Base-by-base conservation (phyloP, 2,797 vertebrate species). In the Cheirogaleus major region DNA sequence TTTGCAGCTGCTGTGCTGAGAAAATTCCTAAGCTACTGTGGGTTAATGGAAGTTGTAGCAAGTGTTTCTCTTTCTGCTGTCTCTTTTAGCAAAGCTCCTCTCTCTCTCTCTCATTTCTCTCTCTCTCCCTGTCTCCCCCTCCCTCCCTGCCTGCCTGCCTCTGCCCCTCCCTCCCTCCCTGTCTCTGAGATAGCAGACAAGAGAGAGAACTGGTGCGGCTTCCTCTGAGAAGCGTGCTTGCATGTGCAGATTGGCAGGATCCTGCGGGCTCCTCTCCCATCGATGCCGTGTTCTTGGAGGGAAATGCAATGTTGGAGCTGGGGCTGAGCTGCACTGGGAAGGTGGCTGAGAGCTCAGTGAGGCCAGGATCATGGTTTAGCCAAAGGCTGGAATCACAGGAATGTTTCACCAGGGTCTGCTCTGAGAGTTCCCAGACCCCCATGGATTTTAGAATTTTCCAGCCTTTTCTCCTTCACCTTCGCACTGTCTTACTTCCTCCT, bases 1-100 rank as follows among this genome's bases (percentile, higher is more conserved):
- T 88, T 32, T 43, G 91, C 72, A 65, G 96, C 78, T 91, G n/a
- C 82, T 63, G 48, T 23, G 96, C 95, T 97, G 61, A 94, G 88
- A 93, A 80, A 97, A 98, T 97, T 98, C 76, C 92, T 87, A 78
- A 97, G 55, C 96, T 98, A 69, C 57, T 78, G 18, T 52, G 96
- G 55, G 83, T 93, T 97, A 98, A 97, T 91, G 50, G 91, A 72
- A 95, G 80, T 96, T 95, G 73, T 84, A 93, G 93, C 75, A 97
- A 97, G 81, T 93, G 65, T 96, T 98, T 97, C 69, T 82, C 13
- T 97, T 75, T 86, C 65, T 86, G 65, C 80, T 41, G 91, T 86
- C 85, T 78, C 70, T 96, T 90, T 81, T 41, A 78, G 87, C 27
- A 88, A 79, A 78, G 43, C 78, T 23, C 30, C 41, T 41, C 69